Evolutionary conservation across 2,888 invertebrate genomes (phyloP).

Genomic region (Apodemia zela): DNA sequence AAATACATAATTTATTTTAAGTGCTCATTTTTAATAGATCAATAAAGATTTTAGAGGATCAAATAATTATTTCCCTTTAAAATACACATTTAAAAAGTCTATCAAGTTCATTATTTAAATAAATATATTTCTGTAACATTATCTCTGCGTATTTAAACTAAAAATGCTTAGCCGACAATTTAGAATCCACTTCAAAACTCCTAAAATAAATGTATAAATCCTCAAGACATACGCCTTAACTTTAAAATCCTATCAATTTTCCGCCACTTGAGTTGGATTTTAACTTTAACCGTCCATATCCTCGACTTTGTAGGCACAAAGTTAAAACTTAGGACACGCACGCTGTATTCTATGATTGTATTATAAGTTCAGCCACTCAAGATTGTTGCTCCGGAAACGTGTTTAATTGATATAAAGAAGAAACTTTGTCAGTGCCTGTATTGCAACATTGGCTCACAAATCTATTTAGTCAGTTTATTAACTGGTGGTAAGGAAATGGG

Average conservation of each 20-base stretch:
- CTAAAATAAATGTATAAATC: not conserved
- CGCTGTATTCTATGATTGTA: slow-evolving; percentile 1
- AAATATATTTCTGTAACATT: no score
- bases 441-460: not conserved
- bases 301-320: slow-evolving; percentile 10
- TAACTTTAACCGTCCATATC: slow-evolving; percentile 7
- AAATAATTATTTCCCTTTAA: no score
- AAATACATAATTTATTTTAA: no score
- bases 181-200: no score
- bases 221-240: not conserved
- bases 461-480: not conserved
- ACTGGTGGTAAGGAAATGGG: not conserved
- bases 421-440: slow-evolving; percentile 4
- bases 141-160: no score
- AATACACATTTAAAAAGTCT: no score
- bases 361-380: slow-evolving; percentile 11
- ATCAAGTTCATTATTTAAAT: no score
- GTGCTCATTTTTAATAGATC: no score
- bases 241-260: slow-evolving; percentile 14
- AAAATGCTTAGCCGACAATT: no score
- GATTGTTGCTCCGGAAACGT: slow-evolving; percentile 4
- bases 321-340: slow-evolving; percentile 4
- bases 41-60: no score
- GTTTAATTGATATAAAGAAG: slow-evolving; percentile 12
- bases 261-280: slow-evolving; percentile 4